phyloP scores from a whole-genome alignment of 2,113 vertebrate genomes.

The Pluvianellus socialis region DNA sequence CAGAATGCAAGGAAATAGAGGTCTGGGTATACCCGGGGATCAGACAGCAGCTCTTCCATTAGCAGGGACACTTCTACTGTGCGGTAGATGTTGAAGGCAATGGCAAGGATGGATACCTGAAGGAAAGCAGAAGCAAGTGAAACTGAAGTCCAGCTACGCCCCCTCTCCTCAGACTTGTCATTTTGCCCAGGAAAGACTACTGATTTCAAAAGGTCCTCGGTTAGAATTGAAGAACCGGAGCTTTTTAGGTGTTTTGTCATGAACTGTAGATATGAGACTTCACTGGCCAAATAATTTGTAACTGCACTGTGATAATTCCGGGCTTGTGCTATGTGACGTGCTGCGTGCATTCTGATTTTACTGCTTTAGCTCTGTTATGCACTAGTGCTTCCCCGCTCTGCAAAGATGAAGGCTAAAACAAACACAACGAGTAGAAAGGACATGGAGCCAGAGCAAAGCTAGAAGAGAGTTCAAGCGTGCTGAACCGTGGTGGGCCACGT shows the following conservation, averaged over 20 bases:
- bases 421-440: rapidly evolving
- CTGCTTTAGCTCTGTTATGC: neutral
- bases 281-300: neutral
- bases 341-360: too few relatives aligned
- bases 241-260: neutral
- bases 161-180: neutral
- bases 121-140: neutral
- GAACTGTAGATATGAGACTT: neutral
- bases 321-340: neutral
- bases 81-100: slow-evolving; percentile 58
- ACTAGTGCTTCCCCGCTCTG: neutral
- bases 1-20: slow-evolving; percentile 72
- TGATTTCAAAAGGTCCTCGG: neutral
- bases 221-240: neutral
- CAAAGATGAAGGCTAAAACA: neutral
- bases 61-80: slow-evolving; percentile 26
- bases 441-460: neutral
- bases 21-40: slow-evolving; percentile 48
- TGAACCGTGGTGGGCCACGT: neutral
- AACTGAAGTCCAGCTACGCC: neutral
- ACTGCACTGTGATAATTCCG: neutral
- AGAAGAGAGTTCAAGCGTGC: neutral
- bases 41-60: slow-evolving; percentile 63
- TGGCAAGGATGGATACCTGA: slow-evolving; percentile 64
- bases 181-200: neutral